Evolutionary conservation across 2,113 vertebrate species (phyloP).

Genomic region (zebrafish (Danio rerio)): GRCz12tu NC_133186.1:24417501-24418000

Average conservation of each 20-base stretch:
- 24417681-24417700: no score
- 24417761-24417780: background rate
- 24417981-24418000: background rate
- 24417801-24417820: background rate
- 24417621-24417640: no score
- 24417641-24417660: no score
- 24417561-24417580: no score
- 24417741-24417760: background rate
- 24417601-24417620: no score
- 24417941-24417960: background rate
- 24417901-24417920: background rate
- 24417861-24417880: background rate
- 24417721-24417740: no score
- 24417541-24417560: no score
- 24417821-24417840: constrained; percentile 5
- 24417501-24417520: no score
- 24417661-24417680: no score
- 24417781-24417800: background rate
- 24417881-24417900: background rate
- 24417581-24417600: no score
- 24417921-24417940: constrained; percentile 13
- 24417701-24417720: no score
- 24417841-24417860: background rate
- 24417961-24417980: background rate
- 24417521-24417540: no score